These are phyloP conservation scores for Microcebus griseorufus DNA, from an alignment of 2,113 vertebrate genomes.

Conservation along the genomic window DNA sequence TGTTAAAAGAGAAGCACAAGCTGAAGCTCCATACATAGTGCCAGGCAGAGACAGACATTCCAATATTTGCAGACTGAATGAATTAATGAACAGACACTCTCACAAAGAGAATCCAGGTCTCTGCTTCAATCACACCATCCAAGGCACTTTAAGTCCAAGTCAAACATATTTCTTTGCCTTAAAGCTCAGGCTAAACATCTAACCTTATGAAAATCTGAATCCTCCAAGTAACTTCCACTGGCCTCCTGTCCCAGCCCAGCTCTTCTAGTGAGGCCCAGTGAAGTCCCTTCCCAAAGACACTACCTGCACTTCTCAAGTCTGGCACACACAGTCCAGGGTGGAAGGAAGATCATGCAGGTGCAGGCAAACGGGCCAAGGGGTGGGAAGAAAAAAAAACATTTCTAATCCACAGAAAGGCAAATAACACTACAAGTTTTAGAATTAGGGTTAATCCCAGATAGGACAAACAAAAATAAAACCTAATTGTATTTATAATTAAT, in stretches of 20 bases:
- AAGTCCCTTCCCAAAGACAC: background rate
- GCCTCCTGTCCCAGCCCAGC: background rate
- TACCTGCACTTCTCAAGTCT: background rate
- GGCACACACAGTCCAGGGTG: background rate
- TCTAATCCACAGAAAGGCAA: slow-evolving; percentile 16
- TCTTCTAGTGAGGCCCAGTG: background rate
- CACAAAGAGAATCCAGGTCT: background rate
- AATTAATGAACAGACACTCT: slow-evolving; percentile 30
- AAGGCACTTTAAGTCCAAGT: slow-evolving; percentile 15
- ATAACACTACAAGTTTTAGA: background rate
- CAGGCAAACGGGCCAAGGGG: background rate
- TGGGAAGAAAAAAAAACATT: background rate
- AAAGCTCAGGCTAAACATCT: slow-evolving; percentile 29
- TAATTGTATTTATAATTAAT: slow-evolving; percentile 6
- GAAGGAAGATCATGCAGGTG: background rate
- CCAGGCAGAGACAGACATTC: slow-evolving; percentile 15
- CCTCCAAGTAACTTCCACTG: background rate
- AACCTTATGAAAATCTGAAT: background rate
- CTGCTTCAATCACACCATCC: background rate
- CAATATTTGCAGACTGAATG: background rate
- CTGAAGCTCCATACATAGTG: background rate
- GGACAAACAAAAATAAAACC: slow-evolving; percentile 10
- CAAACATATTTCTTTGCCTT: slow-evolving; percentile 21
- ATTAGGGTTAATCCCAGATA: background rate
- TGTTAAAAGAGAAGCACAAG: background rate